Percentiles rank a stretch among this genome's conserved stretches.
phyloP scores from a whole-genome alignment of 1,140 invertebrate genomes.

The Hylaeus anthracinus region DNA sequence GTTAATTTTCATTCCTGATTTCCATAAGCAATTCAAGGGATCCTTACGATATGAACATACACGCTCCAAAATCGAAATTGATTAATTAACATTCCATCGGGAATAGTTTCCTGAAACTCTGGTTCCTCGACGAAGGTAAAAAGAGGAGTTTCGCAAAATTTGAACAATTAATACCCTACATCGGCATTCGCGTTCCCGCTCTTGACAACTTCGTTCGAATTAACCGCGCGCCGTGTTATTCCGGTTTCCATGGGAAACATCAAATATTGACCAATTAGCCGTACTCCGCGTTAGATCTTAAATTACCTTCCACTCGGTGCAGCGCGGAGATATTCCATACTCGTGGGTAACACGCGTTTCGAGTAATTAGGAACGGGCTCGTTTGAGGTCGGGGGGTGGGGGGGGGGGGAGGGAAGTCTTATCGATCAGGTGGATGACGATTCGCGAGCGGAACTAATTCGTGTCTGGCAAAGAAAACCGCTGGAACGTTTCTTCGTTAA shows the following conservation, averaged over 20 bases:
- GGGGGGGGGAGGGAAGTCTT: constrained; percentile 21
- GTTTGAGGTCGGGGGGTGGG: neutral
- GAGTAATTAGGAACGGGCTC: constrained; percentile 17
- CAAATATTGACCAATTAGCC: constrained; percentile 50
- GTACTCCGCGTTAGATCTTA: constrained; percentile 30
- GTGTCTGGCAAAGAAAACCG: neutral
- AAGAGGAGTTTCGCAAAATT: too few species aligned
- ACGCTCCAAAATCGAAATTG: too few species aligned
- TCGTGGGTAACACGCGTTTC: constrained; percentile 18
- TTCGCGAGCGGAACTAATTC: constrained; percentile 1
- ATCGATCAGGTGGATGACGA: constrained; percentile 29
- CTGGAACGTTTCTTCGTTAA: neutral
- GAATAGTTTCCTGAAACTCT: too few species aligned
- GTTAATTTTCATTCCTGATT: too few species aligned
- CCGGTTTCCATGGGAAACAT: constrained; percentile 39
- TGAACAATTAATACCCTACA: too few species aligned
- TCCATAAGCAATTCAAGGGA: too few species aligned
- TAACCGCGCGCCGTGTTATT: constrained; percentile 14
- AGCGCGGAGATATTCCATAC: constrained; percentile 17
- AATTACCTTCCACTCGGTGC: constrained; percentile 35
- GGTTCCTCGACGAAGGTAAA: too few species aligned
- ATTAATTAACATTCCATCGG: too few species aligned
- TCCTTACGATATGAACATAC: too few species aligned
- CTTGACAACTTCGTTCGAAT: constrained; percentile 20
- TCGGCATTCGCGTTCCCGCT: too few species aligned